Evolutionary conservation across 2,113 vertebrate genomes (phyloP), one percentile per base, ranked within the genome.

Genomic region (Centrocercus urophasianus): DNA sequence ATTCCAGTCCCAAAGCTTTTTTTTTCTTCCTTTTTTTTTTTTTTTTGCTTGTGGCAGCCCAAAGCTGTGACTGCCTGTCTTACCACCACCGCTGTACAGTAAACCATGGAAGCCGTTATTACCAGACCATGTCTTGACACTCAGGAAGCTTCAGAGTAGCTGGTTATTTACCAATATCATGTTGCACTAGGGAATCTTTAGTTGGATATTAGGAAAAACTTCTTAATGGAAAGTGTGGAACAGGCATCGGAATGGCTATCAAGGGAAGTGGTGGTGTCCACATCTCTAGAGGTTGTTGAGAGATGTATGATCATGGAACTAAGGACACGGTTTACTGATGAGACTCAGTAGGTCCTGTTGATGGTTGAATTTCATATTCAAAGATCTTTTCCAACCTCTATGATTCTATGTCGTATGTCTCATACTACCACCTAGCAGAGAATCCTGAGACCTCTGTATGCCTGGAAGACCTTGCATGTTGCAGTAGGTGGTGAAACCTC

Each of bases 381-480:
- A 18, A 64, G 38, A 16, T 40, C 38, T 40, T 40, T 64, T 64
- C 36, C 38, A 40, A 19, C 38, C 38, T 64, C 25, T 19, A 19
- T 40, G 25, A 40, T 40, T 57, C 80, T 89, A 45, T 54, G 20
- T 14, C 43, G 4, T 50, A n/a, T 1, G 0, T 20, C 1, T 0
- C 25, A 27, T 0, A 0, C 24, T 19, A 1, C 22, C 36, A 40
- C 54, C 42, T 48, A 40, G 5, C 42, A 79, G 40, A 63, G 32
- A 38, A 40, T 19, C 42, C 40, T 30, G 17, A 50, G 25, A 93
- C 19, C 36, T 48, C 30, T 13, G 1, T 1, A 0, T 27, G 32
- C 45, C 66, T 77, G 28, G 42, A 38, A 73, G 84, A 79, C 32
- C 11, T 28, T 66, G 25, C 12, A 28, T 1, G 0, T 36, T 18